Evolutionary conservation across 2,888 invertebrate genomes (phyloP).

Genomic region (Aethes cnicana): DNA sequence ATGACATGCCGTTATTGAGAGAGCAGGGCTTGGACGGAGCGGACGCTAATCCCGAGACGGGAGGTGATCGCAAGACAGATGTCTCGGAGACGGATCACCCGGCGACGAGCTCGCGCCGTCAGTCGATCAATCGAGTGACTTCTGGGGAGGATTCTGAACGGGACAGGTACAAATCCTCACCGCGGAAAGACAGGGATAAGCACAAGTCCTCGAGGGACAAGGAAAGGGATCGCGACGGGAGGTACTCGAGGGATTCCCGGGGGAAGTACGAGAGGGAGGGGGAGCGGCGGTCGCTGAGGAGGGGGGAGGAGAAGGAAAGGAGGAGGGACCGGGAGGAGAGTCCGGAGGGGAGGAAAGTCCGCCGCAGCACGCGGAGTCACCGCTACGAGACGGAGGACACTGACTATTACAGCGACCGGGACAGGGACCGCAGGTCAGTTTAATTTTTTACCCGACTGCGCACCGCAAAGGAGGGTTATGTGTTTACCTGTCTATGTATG

Average conservation of each 20-base stretch:
- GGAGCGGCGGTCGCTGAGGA: slow-evolving; percentile 52
- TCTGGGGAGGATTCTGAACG: slow-evolving; percentile 75
- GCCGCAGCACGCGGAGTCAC: slow-evolving; percentile 67
- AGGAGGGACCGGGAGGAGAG: slow-evolving; percentile 42
- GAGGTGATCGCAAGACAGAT: slow-evolving; percentile 53
- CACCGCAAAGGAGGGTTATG: too few relatives aligned
- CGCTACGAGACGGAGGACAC: slow-evolving; percentile 86
- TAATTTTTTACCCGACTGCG: too few relatives aligned
- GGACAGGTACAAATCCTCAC: slow-evolving; percentile 64
- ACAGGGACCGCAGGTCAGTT: slow-evolving; percentile 78
- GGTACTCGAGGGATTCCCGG: slow-evolving; percentile 57
- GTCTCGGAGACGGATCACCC: slow-evolving; percentile 58
- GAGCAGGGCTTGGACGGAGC: slow-evolving; percentile 80
- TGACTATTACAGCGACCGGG: slow-evolving; percentile 86
- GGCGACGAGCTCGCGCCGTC: slow-evolving; percentile 52
- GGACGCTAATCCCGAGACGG: slow-evolving; percentile 54
- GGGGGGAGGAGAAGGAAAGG: slow-evolving; percentile 57
- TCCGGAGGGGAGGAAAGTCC: slow-evolving; percentile 60
- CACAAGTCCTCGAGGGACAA: slow-evolving; percentile 55
- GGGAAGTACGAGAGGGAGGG: slow-evolving; percentile 55
- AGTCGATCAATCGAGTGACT: slow-evolving; percentile 59
- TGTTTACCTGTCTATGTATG: too few relatives aligned
- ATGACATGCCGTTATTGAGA: slow-evolving; percentile 63
- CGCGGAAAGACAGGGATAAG: slow-evolving; percentile 62
- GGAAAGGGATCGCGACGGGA: slow-evolving; percentile 56